Base-by-base conservation (phyloP, 2,888 invertebrate species). In the Macrosiphum euphorbiae region DNA sequence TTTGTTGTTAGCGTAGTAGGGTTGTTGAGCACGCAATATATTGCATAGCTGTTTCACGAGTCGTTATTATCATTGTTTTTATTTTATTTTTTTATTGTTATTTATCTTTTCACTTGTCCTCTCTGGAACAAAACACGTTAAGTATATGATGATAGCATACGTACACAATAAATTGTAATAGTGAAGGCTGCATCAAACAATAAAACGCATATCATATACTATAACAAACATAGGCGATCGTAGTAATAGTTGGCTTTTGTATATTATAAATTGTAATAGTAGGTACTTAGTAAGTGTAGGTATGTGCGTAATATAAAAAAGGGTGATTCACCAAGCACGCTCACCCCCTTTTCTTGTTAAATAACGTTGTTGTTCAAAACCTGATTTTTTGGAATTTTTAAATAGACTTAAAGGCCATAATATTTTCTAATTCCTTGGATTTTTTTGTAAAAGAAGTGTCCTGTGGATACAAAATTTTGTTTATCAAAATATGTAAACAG, bases 1-100 rank as follows among this genome's bases (percentile, higher is more conserved):
- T 90, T 90, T 85, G 78, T 89, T 93, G 85, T 86, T 88, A 85
- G 61, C 47, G 58, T 93, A 90, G 47, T 93, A 93, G 58, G 84
- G 85, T 87, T 87, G 67, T 89, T 93, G 50, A 93, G 61, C 90
- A 90, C 90, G 90, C 35, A 58, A 50, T 58, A 61, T 41, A 44
- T 87, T 41, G 78, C 78, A 78, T 35, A 87, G 61, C 87, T 61
- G 84, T 92, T 87, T 87, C 35, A 41, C 35, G 50, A 87, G 50
- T 50, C 92, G 41, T 87, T 87, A 50, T 87, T 67, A 67, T 92
- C 87, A 26, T 92, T 87, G 28, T 41, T 61, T 87, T 84, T 28
- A 28, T 52, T 35, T 67, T 78, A 67, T 55, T 58, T 47, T 41
- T 44, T 86, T 91, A 61, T 90, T 47, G 28, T 90, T 88, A n/a